Evolutionary conservation across 1,140 invertebrate genomes (phyloP), one percentile per base, ranked within the genome.

Genomic region (Euschistus heros): DNA sequence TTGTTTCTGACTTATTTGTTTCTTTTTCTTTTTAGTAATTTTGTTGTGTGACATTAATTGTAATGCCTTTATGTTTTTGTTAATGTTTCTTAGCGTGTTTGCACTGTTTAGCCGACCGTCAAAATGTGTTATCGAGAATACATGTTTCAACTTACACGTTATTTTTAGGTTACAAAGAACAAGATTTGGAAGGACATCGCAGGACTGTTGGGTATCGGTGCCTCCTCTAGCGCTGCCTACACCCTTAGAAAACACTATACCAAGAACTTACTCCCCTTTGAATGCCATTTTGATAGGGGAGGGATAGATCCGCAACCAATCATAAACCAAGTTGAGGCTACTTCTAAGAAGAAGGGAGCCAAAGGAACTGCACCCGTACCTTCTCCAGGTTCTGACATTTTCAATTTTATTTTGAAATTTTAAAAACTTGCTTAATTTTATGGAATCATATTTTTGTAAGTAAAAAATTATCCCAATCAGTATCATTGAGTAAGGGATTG

Each of bases 161-260:
- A 42, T 50, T 33, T 76, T 42, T 76, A 97, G 93, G 94, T 98
- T 67, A 97, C 92, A 37, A 97, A 96, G 80, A 91, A 92, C 74
- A 98, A 98, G 78, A 92, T 92, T 66, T 98, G 96, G 96, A 97
- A 97, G 75, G 95, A 98, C 77, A 94, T 98, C 70, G 94, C 94
- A 57, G 90, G 89, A 47, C 78, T 90, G 62, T 79, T 97, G 63
- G 93, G 92, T 42, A 95, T 98, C 69, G 93, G 94, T 54, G 92
- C 92, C 15, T 97, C 93, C 52, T 97, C 94, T 67, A 97, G 92
- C 74, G 94, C 94, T 52, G 94, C 95, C 1, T 98, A 97, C 74
- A 98, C 94, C 24, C 79, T 98, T 54, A 82, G 94, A 42, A 98
- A 97, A 78, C 95, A 98, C 77, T 98, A 98, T 76, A 96, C 93